These are phyloP conservation scores for Beris morrisii DNA, from an alignment of 2,888 invertebrate genomes.

Conservation along the genomic window DNA sequence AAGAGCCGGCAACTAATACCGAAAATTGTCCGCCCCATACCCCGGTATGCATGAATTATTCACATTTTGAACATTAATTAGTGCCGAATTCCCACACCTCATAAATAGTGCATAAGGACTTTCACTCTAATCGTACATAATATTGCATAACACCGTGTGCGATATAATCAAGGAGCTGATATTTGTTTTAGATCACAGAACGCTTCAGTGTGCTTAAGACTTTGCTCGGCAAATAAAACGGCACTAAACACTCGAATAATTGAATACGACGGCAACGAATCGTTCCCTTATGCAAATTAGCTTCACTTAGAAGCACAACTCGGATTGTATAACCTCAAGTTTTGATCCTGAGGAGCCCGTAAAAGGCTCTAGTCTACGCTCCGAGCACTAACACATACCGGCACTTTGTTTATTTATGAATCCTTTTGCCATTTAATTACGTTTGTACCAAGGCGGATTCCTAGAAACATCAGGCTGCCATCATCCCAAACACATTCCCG, in stretches of 20 bases:
- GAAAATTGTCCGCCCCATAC: too few relatives aligned
- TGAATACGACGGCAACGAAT: conserved; percentile 30
- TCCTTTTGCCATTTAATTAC: conserved; percentile 29
- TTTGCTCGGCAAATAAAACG: conserved; percentile 29
- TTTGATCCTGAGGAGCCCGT: conserved; percentile 3
- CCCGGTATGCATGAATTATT: too few relatives aligned
- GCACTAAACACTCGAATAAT: conserved; percentile 29
- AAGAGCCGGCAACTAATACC: too few relatives aligned
- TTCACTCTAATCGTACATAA: conserved; percentile 20
- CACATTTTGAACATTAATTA: conserved; percentile 1
- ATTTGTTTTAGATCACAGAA: conserved; percentile 1
- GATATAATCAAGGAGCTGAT: not conserved
- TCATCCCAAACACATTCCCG: not conserved
- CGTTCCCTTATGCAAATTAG: conserved; percentile 33
- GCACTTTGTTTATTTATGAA: conserved; percentile 29
- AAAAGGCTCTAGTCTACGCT: not conserved
- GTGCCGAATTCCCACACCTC: not conserved
- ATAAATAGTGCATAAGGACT: conserved; percentile 21
- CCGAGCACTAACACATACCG: conserved; percentile 12
- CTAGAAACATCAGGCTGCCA: not conserved
- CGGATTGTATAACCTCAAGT: too few relatives aligned
- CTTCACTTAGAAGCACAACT: conserved; percentile 5
- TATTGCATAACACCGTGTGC: conserved; percentile 9
- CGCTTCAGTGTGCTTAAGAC: conserved; percentile 14
- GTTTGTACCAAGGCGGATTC: conserved; percentile 23